phyloP scores from a whole-genome alignment of 1,140 invertebrate species.

The Drosophila subpulchrella region DNA sequence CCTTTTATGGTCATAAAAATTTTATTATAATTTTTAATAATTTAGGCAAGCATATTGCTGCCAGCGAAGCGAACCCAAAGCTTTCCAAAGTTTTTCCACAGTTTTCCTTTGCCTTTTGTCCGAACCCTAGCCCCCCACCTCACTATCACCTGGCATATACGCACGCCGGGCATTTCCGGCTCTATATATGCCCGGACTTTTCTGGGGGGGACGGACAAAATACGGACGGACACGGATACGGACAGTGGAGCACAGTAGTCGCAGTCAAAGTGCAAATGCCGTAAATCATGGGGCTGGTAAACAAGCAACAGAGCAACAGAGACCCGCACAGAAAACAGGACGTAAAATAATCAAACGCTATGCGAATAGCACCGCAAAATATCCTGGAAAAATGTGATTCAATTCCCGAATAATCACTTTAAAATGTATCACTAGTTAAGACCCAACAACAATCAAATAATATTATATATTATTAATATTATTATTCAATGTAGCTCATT shows the following conservation, averaged over 20 bases:
- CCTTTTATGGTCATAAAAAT: conserved; percentile 77
- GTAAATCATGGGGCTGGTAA: conserved; percentile 74
- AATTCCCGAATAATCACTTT: background rate
- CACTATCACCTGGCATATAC: conserved; percentile 53
- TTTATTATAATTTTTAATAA: conserved; percentile 81
- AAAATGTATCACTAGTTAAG: background rate
- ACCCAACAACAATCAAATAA: no score
- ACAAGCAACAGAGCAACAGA: conserved; percentile 49
- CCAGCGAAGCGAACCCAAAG: conserved; percentile 21
- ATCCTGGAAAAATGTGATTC: background rate
- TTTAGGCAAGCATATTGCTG: conserved; percentile 66
- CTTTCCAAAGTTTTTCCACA: conserved; percentile 11
- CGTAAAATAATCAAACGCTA: conserved; percentile 2
- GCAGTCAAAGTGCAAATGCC: conserved; percentile 69
- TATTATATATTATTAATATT: no score
- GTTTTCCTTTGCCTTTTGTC: conserved; percentile 10
- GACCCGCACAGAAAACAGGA: background rate
- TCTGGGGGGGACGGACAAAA: conserved; percentile 26
- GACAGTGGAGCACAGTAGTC: conserved; percentile 32
- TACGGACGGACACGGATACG: conserved; percentile 17
- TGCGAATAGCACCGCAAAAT: conserved; percentile 8
- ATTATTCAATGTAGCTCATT: no score
- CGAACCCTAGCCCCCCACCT: no score
- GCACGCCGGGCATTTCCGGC: conserved; percentile 55
- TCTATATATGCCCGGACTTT: conserved; percentile 34